Percentiles rank a stretch among this genome's conserved stretches.
These are phyloP conservation scores for Drosophila chauvacae DNA, from an alignment of 1,140 invertebrate species.

Conservation along the genomic window DNA sequence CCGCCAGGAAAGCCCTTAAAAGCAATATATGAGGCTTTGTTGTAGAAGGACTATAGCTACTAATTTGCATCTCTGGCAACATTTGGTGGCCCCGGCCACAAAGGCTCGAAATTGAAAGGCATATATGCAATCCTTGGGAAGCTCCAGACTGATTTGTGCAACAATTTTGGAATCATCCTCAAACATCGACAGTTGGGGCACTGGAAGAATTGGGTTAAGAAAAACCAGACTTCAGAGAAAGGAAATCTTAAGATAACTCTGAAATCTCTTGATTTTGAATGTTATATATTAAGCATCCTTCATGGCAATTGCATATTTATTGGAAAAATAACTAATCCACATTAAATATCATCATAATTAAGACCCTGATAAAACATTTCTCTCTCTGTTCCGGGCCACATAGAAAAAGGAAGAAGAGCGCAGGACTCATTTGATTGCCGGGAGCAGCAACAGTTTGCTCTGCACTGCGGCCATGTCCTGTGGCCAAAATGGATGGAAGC, in stretches of 20 bases:
- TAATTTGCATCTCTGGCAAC: slow-evolving; percentile 63
- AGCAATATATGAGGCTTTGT: slow-evolving; percentile 49
- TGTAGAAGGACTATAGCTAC: slow-evolving; percentile 7
- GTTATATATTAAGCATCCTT: too few species aligned
- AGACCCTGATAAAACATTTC: not conserved
- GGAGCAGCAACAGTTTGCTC: slow-evolving; percentile 62
- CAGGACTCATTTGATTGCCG: slow-evolving; percentile 50
- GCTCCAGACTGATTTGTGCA: slow-evolving; percentile 37
- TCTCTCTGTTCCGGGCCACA: not conserved
- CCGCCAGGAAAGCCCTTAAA: slow-evolving; percentile 15
- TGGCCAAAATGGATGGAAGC: slow-evolving; percentile 42
- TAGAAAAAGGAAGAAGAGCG: slow-evolving; percentile 2
- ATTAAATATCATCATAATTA: not conserved
- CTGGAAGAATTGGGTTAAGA: not conserved
- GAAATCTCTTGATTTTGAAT: not conserved
- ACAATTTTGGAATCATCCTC: slow-evolving; percentile 35
- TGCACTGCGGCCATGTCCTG: slow-evolving; percentile 60
- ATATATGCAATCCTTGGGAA: slow-evolving; percentile 31
- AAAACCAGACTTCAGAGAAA: not conserved
- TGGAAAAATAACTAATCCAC: not conserved
- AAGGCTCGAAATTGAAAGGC: slow-evolving; percentile 44
- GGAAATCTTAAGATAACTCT: not conserved
- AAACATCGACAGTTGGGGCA: slow-evolving; percentile 34
- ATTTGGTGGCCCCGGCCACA: slow-evolving; percentile 37
- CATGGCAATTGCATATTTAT: fast-evolving